Evolutionary conservation across 1,140 invertebrate genomes (phyloP).

Genomic region (Eriosoma lanigerum): DNA sequence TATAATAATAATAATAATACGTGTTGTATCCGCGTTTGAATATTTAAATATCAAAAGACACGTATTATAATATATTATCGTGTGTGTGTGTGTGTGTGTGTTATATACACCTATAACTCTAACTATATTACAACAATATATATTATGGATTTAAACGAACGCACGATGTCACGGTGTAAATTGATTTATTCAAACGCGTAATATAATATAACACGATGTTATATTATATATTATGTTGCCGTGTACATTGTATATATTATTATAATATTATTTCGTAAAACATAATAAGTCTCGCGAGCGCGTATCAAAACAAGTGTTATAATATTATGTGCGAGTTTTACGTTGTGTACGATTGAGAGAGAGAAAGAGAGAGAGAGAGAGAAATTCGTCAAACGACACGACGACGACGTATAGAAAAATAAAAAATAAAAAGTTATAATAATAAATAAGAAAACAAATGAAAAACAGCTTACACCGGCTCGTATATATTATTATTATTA

Average conservation of each 20-base stretch:
- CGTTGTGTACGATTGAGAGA: neutral
- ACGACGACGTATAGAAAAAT: neutral
- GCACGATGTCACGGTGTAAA: conserved; percentile 44
- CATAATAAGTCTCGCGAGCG: neutral
- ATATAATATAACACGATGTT: no score
- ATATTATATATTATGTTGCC: no score
- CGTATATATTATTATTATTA: no score
- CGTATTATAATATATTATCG: conserved; percentile 35
- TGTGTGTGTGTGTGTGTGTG: no score
- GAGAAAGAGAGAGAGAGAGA: neutral
- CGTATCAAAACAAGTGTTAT: neutral
- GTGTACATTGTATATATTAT: neutral
- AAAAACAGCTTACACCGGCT: no score
- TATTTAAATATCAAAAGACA: conserved; percentile 50
- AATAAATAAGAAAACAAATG: no score
- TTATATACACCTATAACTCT: no score
- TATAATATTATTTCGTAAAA: no score
- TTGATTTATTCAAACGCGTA: conserved; percentile 46
- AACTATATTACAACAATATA: no score
- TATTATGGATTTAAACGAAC: conserved; percentile 44
- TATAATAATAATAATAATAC: conserved; percentile 16
- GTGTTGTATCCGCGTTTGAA: conserved; percentile 34
- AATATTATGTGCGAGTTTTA: neutral
- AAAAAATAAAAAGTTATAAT: neutral
- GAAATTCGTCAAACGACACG: neutral